Evolutionary conservation across 2,797 vertebrate species (phyloP), one percentile per base, ranked within the genome.

Genomic region (Pogonophryne albipinna): DNA sequence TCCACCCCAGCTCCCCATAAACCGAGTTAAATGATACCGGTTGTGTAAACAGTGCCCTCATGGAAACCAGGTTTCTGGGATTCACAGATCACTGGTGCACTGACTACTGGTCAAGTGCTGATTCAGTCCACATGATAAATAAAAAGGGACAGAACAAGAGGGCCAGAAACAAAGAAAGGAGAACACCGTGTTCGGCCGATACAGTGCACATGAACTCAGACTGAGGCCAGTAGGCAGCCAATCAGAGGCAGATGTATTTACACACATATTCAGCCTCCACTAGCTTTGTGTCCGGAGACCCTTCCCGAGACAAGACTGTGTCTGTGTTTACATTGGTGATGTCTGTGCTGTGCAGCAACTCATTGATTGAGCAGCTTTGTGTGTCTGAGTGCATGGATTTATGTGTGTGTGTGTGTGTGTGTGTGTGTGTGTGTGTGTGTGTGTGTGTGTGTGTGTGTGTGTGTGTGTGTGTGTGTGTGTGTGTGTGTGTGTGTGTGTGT

Each of bases 81-180:
- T 76, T 85, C 74, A 78, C 70, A 71, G 75, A 83, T 78, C 80
- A 85, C 72, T 78, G 69, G 74, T 86, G 76, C 69, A 55, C 75
- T 74, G 86, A 83, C 85, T 34, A 6, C 75, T 51, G 71, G 83
- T 89, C 86, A 91, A 86, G 64, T 84, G 83, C 85, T 87, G 88
- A 91, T 78, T 89, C 87, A 88, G 82, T 76, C 65, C 74, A 76
- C 76, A 74, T 70, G 74, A 85, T 76, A 78, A 85, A 89, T 77
- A 80, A 79, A 71, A 58, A 38, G 68, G 71, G 17, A 71, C 20
- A 58, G 63, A 73, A 1, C 55, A 31, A 52, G 62, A 11, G n/a
- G 71, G 64, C 62, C 70, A 78, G 74, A 78, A 90, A 89, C 74
- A 82, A 80, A 88, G 42, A 41, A 74, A 57, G 71, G 74, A 76